Conservation (phyloP, 2,113 vertebrate genomes). For the Pelodiscus sinensis region DNA sequence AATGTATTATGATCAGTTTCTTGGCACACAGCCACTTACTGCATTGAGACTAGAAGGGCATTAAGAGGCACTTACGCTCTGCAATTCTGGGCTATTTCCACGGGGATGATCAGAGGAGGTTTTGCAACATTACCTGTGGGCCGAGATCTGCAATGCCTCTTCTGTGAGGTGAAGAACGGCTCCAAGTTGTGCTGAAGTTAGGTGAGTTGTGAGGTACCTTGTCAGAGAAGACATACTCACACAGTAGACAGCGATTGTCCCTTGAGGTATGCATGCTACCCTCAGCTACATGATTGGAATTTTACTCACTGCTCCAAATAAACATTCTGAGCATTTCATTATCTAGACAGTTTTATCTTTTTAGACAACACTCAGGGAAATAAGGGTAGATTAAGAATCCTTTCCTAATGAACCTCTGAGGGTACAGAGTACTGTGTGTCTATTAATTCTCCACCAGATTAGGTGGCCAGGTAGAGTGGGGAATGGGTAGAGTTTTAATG, state of each 20-base stretch:
- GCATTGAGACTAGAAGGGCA: not conserved
- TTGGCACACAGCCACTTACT: not conserved
- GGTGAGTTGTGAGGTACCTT: not conserved
- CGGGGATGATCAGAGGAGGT: not conserved
- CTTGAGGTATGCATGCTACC: not conserved
- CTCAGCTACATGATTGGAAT: not conserved
- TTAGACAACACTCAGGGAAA: not conserved
- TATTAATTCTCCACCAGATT: not conserved
- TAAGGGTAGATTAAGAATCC: not conserved
- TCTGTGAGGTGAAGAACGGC: not conserved
- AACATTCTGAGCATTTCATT: not conserved
- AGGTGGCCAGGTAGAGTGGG: not conserved
- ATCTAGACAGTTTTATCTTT: not conserved
- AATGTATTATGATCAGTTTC: conserved; percentile 20
- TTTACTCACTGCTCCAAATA: not conserved
- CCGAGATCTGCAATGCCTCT: not conserved
- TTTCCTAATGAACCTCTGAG: not conserved
- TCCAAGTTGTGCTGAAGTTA: not conserved
- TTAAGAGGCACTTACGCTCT: not conserved
- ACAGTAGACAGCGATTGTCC: not conserved
- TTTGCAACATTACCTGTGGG: not conserved
- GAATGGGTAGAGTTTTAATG: not conserved
- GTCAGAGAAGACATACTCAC: not conserved
- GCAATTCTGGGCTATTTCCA: not conserved
- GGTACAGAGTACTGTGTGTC: not conserved